These are phyloP conservation scores for Gymnobelideus leadbeateri DNA, from an alignment of 2,113 vertebrate species.

Conservation along the genomic window DNA sequence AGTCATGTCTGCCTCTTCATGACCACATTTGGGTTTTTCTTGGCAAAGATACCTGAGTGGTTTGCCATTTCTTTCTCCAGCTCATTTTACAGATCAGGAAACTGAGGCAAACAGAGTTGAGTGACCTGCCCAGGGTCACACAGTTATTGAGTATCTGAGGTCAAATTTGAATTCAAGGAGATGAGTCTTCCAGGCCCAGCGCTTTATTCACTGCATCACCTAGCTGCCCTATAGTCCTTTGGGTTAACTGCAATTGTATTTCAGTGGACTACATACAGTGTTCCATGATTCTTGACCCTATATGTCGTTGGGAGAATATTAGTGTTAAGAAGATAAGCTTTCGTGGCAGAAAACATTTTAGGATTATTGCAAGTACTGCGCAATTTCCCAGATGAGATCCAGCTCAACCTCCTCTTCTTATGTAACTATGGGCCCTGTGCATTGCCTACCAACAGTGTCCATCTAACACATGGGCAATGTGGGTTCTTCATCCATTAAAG, in stretches of 20 bases:
- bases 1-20: background rate
- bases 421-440: background rate
- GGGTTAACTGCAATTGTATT: background rate
- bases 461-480: background rate
- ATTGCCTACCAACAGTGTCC: background rate
- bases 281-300: background rate
- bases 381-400: background rate
- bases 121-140: background rate
- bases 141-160: background rate
- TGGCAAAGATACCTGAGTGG: background rate
- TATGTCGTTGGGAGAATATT: background rate
- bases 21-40: background rate
- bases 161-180: background rate
- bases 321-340: background rate
- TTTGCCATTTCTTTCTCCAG: background rate
- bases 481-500: background rate
- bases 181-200: background rate
- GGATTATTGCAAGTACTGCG: background rate
- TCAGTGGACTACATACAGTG: background rate
- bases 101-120: background rate
- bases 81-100: background rate
- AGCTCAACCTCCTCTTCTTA: background rate
- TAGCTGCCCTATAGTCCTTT: background rate
- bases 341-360: background rate
- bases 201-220: background rate